These are phyloP conservation scores for Panopea generosa DNA, from an alignment of 2,888 invertebrate species.

Conservation along the genomic window DNA sequence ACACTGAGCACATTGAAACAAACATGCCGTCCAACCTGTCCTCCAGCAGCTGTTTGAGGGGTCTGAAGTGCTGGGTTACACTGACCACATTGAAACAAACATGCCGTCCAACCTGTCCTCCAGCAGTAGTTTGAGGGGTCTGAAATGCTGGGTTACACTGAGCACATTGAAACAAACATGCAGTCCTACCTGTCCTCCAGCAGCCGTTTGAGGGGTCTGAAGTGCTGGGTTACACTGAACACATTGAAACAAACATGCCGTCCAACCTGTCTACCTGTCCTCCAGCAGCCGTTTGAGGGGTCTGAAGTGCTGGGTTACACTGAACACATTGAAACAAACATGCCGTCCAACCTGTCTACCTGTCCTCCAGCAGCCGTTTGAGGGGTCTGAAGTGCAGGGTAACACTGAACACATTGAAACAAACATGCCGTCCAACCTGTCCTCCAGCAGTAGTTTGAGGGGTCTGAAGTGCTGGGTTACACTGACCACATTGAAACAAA, in stretches of 20 bases:
- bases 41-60: conserved; percentile 88
- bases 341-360: no score
- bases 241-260: no score
- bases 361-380: conserved; percentile 88
- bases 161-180: no score
- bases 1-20: conserved; percentile 64
- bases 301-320: conserved; percentile 83
- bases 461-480: conserved; percentile 83
- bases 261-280: conserved; percentile 85
- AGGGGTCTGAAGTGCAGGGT: conserved; percentile 85
- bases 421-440: conserved; percentile 82
- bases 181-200: conserved; percentile 86
- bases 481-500: conserved; percentile 71
- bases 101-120: conserved; percentile 85
- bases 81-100: conserved; percentile 77
- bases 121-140: conserved; percentile 88
- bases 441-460: conserved; percentile 88
- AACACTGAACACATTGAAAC: conserved; percentile 81
- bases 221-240: conserved; percentile 77
- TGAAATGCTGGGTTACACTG: conserved; percentile 83
- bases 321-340: conserved; percentile 59
- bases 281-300: conserved; percentile 88
- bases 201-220: conserved; percentile 87
- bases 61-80: conserved; percentile 83
- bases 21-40: conserved; percentile 81